phyloP scores from a whole-genome alignment of 2,797 vertebrate genomes.

The Xenentodon cancila region DNA sequence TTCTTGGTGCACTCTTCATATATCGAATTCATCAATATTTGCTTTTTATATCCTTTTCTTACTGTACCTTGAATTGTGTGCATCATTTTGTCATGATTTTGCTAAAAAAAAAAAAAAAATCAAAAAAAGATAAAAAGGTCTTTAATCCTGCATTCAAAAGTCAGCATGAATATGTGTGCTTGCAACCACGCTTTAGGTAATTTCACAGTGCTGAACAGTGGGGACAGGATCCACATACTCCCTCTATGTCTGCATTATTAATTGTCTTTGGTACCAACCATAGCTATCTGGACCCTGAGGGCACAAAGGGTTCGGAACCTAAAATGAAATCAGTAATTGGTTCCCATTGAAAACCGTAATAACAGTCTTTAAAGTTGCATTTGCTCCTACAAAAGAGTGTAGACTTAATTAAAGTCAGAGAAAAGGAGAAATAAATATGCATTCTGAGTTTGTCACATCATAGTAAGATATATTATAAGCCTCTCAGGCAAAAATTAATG shows the following conservation, averaged over 20 bases:
- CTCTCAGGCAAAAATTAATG: neutral
- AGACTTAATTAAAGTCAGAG: conserved; percentile 43
- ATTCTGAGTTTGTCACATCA: neutral
- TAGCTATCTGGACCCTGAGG: conserved; percentile 67
- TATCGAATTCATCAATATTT: conserved; percentile 31
- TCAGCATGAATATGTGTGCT: conserved; percentile 17
- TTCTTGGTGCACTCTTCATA: conserved; percentile 29
- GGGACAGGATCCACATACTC: conserved; percentile 62
- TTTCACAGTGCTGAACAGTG: conserved; percentile 54
- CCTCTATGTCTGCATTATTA: conserved; percentile 76
- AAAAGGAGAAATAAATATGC: conserved; percentile 2
- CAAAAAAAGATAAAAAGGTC: conserved; percentile 25
- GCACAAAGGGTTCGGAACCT: conserved; percentile 49
- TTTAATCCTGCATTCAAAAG: conserved; percentile 35
- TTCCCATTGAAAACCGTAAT: conserved; percentile 63
- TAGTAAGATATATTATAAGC: neutral
- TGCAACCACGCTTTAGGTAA: conserved; percentile 54
- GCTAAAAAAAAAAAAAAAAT: conserved; percentile 17
- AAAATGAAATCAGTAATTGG: conserved; percentile 73
- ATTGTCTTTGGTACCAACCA: conserved; percentile 67
- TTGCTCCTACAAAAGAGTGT: conserved; percentile 46
- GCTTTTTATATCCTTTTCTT: conserved; percentile 19
- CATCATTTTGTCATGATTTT: conserved; percentile 26
- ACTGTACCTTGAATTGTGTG: conserved; percentile 14
- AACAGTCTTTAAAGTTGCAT: conserved; percentile 61